Conservation (phyloP, 2,888 invertebrate species). For the Cosmia trapezina region DNA sequence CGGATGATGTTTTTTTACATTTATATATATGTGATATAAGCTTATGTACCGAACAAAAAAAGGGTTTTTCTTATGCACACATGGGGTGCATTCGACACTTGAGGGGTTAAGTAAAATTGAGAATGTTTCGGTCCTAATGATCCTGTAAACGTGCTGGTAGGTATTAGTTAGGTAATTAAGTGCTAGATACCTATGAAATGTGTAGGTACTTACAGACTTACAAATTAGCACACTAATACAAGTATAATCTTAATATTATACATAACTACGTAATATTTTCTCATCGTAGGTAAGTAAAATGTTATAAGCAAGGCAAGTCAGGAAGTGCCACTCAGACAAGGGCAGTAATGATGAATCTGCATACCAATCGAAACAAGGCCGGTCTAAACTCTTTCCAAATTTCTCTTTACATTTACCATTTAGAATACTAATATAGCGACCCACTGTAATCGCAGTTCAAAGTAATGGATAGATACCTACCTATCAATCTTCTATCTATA, state of each 20-base stretch:
- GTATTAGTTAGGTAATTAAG: background rate
- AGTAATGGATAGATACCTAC: background rate
- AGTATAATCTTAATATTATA: background rate
- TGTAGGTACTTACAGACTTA: no score
- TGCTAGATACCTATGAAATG: background rate
- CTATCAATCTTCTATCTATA: no score
- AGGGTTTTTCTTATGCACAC: no score
- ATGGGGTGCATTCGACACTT: no score
- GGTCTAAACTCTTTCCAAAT: slow-evolving; percentile 58
- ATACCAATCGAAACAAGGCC: slow-evolving; percentile 36
- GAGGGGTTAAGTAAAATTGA: no score
- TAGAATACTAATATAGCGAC: slow-evolving; percentile 66
- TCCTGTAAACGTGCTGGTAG: background rate
- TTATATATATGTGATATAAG: no score
- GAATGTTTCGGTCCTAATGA: background rate
- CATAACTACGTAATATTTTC: background rate
- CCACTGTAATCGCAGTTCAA: slow-evolving; percentile 33
- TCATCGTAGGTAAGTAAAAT: background rate
- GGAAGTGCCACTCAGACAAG: slow-evolving; percentile 14
- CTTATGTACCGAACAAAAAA: no score
- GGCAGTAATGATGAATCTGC: slow-evolving; percentile 18
- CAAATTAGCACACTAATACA: no score
- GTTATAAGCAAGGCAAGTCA: background rate
- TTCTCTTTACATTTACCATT: slow-evolving; percentile 60
- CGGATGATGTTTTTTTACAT: no score